Conservation (phyloP, 2,113 vertebrate species). For the Dolichotis patagonum region DNA sequence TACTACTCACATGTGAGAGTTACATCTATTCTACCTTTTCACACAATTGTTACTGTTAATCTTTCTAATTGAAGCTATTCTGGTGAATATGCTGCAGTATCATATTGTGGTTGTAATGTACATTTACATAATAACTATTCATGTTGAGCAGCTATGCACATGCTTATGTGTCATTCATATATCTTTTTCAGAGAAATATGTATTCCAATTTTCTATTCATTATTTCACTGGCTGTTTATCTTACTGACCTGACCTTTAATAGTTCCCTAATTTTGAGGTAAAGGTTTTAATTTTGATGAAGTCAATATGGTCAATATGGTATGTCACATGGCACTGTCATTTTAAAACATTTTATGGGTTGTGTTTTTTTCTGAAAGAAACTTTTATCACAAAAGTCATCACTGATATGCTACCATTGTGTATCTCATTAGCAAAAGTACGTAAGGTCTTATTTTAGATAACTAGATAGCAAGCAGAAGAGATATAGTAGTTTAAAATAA, state of each 20-base stretch:
- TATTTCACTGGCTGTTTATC: neutral
- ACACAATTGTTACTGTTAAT: neutral
- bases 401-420: neutral
- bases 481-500: neutral
- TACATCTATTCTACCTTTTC: neutral
- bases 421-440: neutral
- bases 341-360: neutral
- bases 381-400: neutral
- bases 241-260: neutral
- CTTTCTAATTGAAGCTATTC: neutral
- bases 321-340: too few relatives aligned
- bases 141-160: neutral
- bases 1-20: neutral
- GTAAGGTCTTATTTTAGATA: neutral
- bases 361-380: neutral
- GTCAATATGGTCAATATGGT: too few relatives aligned
- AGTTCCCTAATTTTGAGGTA: neutral
- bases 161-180: neutral
- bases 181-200: neutral
- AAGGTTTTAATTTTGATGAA: neutral
- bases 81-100: neutral
- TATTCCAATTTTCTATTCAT: neutral
- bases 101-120: neutral
- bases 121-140: neutral
- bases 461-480: neutral